Evolutionary conservation across 2,888 invertebrate species (phyloP).

Genomic region (Drosophila ustulata): DNA sequence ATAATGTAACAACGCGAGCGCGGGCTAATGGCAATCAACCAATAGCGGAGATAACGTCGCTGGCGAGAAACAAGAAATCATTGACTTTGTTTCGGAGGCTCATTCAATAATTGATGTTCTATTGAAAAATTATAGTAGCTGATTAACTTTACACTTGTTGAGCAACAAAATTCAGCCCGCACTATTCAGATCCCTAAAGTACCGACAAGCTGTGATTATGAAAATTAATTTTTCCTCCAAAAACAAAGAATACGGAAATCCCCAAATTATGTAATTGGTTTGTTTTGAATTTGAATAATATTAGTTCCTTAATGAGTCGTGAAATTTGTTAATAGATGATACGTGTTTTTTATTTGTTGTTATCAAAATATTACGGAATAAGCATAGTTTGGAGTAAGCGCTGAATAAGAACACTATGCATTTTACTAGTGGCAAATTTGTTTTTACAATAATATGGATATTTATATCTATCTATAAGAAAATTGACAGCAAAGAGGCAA

Average conservation of each 20-base stretch:
- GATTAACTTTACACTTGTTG: no score
- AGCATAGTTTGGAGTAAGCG: not conserved
- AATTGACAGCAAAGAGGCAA: constrained; percentile 47
- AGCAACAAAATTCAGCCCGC: no score
- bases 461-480: constrained; percentile 4
- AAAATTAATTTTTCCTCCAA: not conserved
- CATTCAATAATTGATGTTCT: no score
- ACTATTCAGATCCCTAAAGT: no score
- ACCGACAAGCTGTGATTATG: no score
- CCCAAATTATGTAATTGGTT: constrained; percentile 27
- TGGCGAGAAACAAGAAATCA: no score
- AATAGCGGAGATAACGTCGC: constrained; percentile 16
- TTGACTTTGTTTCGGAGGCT: no score
- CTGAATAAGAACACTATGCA: constrained; percentile 19
- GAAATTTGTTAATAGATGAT: constrained; percentile 5
- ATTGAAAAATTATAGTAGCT: no score
- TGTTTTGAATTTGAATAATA: constrained; percentile 33
- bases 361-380: constrained; percentile 8
- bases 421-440: not conserved
- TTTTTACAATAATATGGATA: constrained; percentile 4
- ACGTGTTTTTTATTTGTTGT: not conserved
- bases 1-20: no score
- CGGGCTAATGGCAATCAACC: constrained; percentile 29
- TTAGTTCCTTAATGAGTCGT: constrained; percentile 31
- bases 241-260: not conserved